phyloP scores from a whole-genome alignment of 1,140 invertebrate species.

The Sycophaga agraensis region DNA sequence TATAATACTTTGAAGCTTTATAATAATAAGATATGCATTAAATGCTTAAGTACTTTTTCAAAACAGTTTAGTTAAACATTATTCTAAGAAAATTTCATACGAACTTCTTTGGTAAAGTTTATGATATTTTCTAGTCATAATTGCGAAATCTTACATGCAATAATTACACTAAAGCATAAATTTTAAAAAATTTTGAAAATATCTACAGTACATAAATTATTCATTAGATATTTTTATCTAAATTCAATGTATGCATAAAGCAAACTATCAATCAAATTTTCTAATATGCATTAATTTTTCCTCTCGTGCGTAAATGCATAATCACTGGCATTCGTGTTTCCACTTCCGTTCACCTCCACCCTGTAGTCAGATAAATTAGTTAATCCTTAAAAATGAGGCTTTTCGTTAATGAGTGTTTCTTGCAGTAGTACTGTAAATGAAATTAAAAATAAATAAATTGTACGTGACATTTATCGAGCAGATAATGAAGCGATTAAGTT shows the following conservation, averaged over 20 bases:
- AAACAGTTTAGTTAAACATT: too few species aligned
- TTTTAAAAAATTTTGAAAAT: neutral
- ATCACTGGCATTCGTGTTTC: neutral
- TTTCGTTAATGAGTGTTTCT: conserved; percentile 12
- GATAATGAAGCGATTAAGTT: neutral
- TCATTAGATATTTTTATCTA: neutral
- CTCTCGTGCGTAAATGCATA: neutral
- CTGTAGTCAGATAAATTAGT: neutral
- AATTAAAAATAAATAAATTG: neutral
- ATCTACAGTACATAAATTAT: neutral
- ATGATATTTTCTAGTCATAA: too few species aligned
- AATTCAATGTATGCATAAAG: neutral
- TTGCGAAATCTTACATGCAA: too few species aligned
- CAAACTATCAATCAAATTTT: neutral
- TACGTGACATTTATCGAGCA: conserved; percentile 1
- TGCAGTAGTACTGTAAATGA: conserved; percentile 1
- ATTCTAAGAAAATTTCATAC: too few species aligned
- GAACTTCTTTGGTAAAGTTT: too few species aligned
- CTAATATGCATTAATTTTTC: conserved; percentile 24
- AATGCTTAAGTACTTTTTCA: too few species aligned
- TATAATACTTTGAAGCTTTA: too few species aligned
- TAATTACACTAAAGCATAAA: neutral
- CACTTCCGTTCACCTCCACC: neutral
- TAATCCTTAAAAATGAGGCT: conserved; percentile 3
- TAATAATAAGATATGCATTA: too few species aligned